Base-by-base conservation (phyloP, 2,888 invertebrate species). In the Diaperis boleti region DNA sequence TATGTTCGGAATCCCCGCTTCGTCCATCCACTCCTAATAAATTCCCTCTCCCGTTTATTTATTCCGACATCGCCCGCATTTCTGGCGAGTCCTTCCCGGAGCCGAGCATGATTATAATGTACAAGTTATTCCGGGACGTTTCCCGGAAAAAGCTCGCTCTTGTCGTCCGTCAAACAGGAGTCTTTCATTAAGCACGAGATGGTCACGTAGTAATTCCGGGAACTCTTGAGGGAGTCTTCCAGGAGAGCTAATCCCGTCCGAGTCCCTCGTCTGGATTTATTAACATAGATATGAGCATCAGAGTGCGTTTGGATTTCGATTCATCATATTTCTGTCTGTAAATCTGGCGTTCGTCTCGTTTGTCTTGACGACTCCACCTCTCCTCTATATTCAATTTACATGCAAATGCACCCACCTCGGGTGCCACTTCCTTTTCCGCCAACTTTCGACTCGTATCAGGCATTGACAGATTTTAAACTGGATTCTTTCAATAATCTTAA, bases 311-410 rank as follows among this genome's bases (percentile, higher is more conserved):
- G 39, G 52, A 20, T 54, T 64, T 49, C 61, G 61, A 61, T 65
- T 62, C 59, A 62, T 65, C 62, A 62, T 62, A 65, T 62, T 60
- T 62, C 61, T 56, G 61, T 64, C 57, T 57, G 17, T 52, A 59
- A 65, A 65, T 57, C 54, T 65, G 18, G 20, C 4, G 49, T 62
- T 62, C 62, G 57, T 49, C 62, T 49, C 59, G 59, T 65, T 62
- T 56, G 50, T 62, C 55, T 62, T 55, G 22, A 17, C 33, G 54
- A 59, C 44, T 42, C 55, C 44, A 54, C 62, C 62, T 70, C 65
- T 66, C 56, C 66, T 70, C 72, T 71, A 74, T 74, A 74, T 74
- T 74, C 74, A 74, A 75, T 74, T 73, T 74, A 72, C 72, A 75
- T 76, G 73, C 72, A 76, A 75, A 72, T 76, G 67, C 65, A 50